A percentile compares a stretch with the other conserved stretches of the same genome.
Evolutionary conservation across 1,140 invertebrate genomes (phyloP).

Genomic region (Neodiprion pinetum): DNA sequence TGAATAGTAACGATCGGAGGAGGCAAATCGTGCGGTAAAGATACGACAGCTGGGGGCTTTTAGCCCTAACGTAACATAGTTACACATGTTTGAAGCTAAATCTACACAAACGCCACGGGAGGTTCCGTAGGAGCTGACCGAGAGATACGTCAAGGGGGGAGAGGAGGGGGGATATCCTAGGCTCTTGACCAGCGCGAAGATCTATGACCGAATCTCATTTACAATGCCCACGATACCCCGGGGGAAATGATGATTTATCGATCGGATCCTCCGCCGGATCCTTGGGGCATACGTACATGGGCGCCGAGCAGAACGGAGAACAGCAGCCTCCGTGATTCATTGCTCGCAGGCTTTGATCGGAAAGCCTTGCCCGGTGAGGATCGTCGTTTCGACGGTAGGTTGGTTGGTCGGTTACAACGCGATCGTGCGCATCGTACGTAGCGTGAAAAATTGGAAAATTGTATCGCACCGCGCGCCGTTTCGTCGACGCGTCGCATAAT

Average conservation of each 20-base stretch:
- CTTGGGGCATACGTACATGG: too few species aligned
- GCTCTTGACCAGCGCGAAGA: neutral
- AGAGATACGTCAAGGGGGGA: neutral
- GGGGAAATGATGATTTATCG: constrained; percentile 2
- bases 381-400: too few species aligned
- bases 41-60: neutral
- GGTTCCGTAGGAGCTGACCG: neutral
- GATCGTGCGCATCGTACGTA: too few species aligned
- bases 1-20: too few species aligned
- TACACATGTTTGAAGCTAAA: constrained; percentile 3
- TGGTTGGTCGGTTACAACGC: too few species aligned
- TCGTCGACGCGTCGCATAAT: too few species aligned
- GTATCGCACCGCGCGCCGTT: too few species aligned
- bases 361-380: neutral
- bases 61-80: neutral
- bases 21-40: neutral
- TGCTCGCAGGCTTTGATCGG: neutral
- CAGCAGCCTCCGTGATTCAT: neutral
- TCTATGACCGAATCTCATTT: constrained; percentile 7
- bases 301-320: too few species aligned
- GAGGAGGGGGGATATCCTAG: neutral
- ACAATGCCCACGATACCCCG: constrained; percentile 1
- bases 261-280: neutral
- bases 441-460: too few species aligned
- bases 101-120: constrained; percentile 1